These are phyloP conservation scores for Balearica regulorum DNA, from an alignment of 2,797 vertebrate genomes.

Conservation along the genomic window DNA sequence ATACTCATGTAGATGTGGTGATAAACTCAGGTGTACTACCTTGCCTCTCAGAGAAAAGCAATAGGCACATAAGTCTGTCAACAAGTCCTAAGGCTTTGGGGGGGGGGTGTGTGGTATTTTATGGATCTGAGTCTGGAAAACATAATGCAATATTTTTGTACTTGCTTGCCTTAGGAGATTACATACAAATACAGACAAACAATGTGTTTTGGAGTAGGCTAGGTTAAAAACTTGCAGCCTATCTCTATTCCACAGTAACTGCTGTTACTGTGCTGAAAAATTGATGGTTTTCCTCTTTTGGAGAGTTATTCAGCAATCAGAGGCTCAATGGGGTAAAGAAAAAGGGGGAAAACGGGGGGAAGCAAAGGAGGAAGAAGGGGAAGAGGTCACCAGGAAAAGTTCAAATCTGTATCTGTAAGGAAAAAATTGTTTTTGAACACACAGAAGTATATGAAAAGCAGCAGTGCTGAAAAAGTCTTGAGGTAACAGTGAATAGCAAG, in stretches of 20 bases:
- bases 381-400: neutral
- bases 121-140: neutral
- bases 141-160: neutral
- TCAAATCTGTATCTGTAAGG: neutral
- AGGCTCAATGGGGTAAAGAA: neutral
- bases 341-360: fast-evolving
- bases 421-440: neutral
- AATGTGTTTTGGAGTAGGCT: neutral
- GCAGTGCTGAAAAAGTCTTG: neutral
- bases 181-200: neutral
- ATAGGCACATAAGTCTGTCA: neutral
- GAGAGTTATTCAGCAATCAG: neutral
- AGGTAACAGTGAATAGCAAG: neutral
- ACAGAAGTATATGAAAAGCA: neutral
- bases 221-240: neutral
- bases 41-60: neutral
- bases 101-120: neutral
- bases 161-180: neutral
- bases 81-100: neutral
- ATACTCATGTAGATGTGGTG: neutral
- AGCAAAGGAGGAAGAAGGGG: neutral
- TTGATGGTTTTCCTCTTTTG: neutral
- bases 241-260: neutral
- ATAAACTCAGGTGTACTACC: neutral
- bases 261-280: neutral